Evolutionary conservation across 2,113 vertebrate genomes (phyloP).

Genomic region (Peromyscus californicus): DNA sequence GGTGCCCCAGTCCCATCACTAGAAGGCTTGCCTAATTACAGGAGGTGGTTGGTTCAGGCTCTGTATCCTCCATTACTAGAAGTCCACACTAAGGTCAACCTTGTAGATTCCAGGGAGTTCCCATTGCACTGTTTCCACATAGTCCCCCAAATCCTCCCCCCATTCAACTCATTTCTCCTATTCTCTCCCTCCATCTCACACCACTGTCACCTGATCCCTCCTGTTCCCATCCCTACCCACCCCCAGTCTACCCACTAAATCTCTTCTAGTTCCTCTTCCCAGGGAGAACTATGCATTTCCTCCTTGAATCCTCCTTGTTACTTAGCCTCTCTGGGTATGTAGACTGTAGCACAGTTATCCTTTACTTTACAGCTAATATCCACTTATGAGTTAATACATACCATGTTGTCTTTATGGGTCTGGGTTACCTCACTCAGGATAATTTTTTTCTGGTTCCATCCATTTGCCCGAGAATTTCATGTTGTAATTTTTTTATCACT

Average conservation of each 20-base stretch:
- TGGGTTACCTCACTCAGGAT: not conserved
- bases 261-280: not conserved
- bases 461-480: not conserved
- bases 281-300: not conserved
- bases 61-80: too few species aligned
- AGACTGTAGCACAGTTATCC: not conserved
- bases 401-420: not conserved
- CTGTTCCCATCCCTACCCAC: not conserved
- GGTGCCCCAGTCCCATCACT: not conserved
- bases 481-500: not conserved
- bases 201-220: not conserved
- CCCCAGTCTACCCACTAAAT: not conserved
- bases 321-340: not conserved
- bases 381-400: not conserved
- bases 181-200: not conserved
- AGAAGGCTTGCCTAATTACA: too few species aligned
- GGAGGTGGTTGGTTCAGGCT: too few species aligned
- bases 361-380: not conserved
- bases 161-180: not conserved
- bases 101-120: not conserved
- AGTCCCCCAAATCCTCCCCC: not conserved
- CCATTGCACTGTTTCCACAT: not conserved
- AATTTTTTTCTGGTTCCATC: not conserved
- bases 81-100: not conserved
- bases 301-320: not conserved